Base-by-base conservation (phyloP, 1,140 invertebrate species). In the Eurosta solidaginis region DNA sequence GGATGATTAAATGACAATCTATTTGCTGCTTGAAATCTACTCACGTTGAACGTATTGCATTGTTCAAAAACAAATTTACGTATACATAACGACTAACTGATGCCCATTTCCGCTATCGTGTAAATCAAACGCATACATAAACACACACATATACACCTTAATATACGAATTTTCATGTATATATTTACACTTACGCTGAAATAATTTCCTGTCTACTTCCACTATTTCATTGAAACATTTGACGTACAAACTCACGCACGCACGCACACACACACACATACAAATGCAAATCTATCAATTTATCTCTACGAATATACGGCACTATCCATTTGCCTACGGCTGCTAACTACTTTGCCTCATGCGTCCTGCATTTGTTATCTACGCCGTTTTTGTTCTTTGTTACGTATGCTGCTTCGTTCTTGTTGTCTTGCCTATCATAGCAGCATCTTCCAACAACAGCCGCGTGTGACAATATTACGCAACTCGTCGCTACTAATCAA, bases 401-500 rank as follows among this genome's bases (percentile, higher is more conserved):
- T 7, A 25, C 49, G 22, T 10, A 22, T 20, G 49, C n/a, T n/a
- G n/a, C n/a, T n/a, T 20, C 49, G 4, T 7, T 4, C 49, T 3
- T 25, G 49, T 25, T 52, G 3, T n/a, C n/a, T 52, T 36, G 59
- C 14, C 6, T 59, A 33, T 68, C 33, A n/a, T n/a, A 68, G 33
- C 59, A 68, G 59, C 59, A 68, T 40, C 59, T 68, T 68, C 59
- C 59, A 20, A 17, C 59, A 68, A 40, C n/a, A n/a, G n/a, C 59
- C 59, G 59, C 59, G 27, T 68, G 40, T 68, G 59, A 68, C 59
- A 68, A 68, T 20, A 29, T 68, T n/a, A 68, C 33, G 33, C 59
- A 68, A 33, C 59, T 68, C 33, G 59, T 68, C 33, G 33, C 59
- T 68, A 33, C 59, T 68, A 68, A 68, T 68, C 59, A 68, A 68